Conservation (phyloP, 2,797 vertebrate genomes). For the Sebastes hubbsi region DNA sequence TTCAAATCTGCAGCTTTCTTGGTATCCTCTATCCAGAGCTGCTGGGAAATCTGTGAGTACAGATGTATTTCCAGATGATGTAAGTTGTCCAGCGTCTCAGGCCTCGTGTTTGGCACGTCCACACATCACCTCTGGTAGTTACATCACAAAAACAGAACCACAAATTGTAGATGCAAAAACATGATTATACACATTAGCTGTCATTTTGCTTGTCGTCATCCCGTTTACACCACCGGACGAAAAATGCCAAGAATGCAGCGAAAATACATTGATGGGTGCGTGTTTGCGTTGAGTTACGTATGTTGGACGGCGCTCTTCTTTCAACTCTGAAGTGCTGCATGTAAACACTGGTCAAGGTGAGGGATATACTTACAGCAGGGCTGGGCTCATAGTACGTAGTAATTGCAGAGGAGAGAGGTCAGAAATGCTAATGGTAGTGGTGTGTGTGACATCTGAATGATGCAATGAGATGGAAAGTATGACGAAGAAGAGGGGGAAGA, state of each 20-base stretch:
- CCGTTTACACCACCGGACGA: constrained; percentile 18
- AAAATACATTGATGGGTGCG: constrained; percentile 45
- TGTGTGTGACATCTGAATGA: constrained; percentile 8
- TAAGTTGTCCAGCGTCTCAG: background rate
- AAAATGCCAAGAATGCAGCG: constrained; percentile 71
- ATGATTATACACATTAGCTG: constrained; percentile 59
- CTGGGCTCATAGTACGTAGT: background rate
- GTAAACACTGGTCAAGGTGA: constrained; percentile 39
- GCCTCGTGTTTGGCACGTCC: constrained; percentile 2
- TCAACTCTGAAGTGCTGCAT: constrained; percentile 51
- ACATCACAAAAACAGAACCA: constrained; percentile 34
- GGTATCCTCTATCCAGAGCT: background rate
- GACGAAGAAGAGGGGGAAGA: background rate
- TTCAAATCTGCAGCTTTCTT: background rate
- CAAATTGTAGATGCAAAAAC: constrained; percentile 21
- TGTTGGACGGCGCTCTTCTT: constrained; percentile 11
- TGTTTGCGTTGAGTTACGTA: constrained; percentile 42
- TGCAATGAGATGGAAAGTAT: background rate
- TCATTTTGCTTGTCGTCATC: constrained; percentile 46
- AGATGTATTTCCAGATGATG: constrained; percentile 22
- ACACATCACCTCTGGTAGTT: constrained; percentile 25
- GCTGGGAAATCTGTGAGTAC: background rate
- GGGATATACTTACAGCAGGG: constrained; percentile 39
- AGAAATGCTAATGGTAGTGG: constrained; percentile 20
- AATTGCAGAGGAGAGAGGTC: constrained; percentile 34